Evolutionary conservation across 2,888 invertebrate genomes (phyloP).

Genomic region (Teinopalpus imperialis): DNA sequence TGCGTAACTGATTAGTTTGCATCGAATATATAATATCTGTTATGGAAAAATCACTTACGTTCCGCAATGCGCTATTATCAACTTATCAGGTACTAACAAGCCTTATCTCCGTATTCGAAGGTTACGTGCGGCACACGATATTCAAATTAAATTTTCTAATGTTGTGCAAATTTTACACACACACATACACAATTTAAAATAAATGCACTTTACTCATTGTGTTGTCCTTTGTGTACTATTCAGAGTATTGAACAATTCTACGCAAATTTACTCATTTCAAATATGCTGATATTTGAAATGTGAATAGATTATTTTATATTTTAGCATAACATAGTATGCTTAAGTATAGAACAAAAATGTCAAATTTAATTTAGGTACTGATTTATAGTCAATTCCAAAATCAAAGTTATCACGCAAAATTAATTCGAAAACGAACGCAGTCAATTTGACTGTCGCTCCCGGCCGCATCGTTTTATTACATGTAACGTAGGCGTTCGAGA

Average conservation of each 20-base stretch:
- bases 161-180: slow-evolving; percentile 32
- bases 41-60: slow-evolving; percentile 34
- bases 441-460: slow-evolving; percentile 12
- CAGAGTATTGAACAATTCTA: too few relatives aligned
- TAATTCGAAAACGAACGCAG: slow-evolving; percentile 11
- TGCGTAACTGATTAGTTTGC: slow-evolving; percentile 4
- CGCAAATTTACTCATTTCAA: too few relatives aligned
- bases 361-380: too few relatives aligned
- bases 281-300: too few relatives aligned
- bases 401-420: slow-evolving; percentile 11
- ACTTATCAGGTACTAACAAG: slow-evolving; percentile 52
- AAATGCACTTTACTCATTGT: too few relatives aligned
- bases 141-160: slow-evolving; percentile 33
- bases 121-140: slow-evolving; percentile 41
- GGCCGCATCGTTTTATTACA: slow-evolving; percentile 29
- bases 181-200: too few relatives aligned
- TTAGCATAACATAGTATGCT: too few relatives aligned
- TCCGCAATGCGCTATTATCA: slow-evolving; percentile 53
- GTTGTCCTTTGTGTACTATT: too few relatives aligned
- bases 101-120: slow-evolving; percentile 55
- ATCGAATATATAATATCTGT: slow-evolving; percentile 5
- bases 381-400: not conserved
- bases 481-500: slow-evolving; percentile 25
- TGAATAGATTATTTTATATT: too few relatives aligned
- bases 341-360: too few relatives aligned